These are phyloP conservation scores for Ellobium chinense DNA, from an alignment of 2,888 invertebrate species.

Conservation along the genomic window DNA sequence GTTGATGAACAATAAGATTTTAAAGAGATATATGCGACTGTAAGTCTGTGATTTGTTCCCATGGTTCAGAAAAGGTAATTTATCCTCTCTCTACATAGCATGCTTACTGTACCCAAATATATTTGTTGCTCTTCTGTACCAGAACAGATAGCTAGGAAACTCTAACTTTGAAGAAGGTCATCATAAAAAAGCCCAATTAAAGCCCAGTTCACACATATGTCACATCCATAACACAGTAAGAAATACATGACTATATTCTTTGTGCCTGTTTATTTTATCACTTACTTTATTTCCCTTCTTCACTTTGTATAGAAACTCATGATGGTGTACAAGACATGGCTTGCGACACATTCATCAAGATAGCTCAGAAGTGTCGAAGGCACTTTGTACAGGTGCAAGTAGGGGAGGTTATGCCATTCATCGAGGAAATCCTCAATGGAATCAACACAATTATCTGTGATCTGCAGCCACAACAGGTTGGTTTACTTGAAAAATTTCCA, in stretches of 20 bases:
- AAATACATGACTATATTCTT: neutral
- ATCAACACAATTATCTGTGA: conserved; percentile 99
- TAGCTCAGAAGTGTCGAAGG: conserved; percentile 97
- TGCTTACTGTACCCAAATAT: too few species aligned
- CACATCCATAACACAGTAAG: neutral
- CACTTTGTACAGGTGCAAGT: conserved; percentile 98
- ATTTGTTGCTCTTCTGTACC: too few species aligned
- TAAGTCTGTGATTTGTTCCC: too few species aligned
- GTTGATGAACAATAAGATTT: too few species aligned
- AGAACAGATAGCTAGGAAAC: too few species aligned
- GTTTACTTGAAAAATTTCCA: too few species aligned
- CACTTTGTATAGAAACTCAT: conserved; percentile 88
- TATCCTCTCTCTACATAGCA: too few species aligned
- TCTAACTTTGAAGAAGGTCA: too few species aligned
- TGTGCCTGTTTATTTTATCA: neutral
- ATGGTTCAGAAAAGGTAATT: too few species aligned
- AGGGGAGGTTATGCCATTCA: conserved; percentile 97
- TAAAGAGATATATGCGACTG: too few species aligned
- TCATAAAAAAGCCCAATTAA: too few species aligned
- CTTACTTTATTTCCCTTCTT: neutral
- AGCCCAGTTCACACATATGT: neutral
- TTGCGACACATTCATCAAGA: conserved; percentile 99
- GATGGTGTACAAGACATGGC: conserved; percentile 99
- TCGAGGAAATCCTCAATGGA: conserved; percentile 97
- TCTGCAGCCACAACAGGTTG: conserved; percentile 96